phyloP scores from a whole-genome alignment of 2,797 vertebrate species.

The Lindbergichthys nudifrons region DNA sequence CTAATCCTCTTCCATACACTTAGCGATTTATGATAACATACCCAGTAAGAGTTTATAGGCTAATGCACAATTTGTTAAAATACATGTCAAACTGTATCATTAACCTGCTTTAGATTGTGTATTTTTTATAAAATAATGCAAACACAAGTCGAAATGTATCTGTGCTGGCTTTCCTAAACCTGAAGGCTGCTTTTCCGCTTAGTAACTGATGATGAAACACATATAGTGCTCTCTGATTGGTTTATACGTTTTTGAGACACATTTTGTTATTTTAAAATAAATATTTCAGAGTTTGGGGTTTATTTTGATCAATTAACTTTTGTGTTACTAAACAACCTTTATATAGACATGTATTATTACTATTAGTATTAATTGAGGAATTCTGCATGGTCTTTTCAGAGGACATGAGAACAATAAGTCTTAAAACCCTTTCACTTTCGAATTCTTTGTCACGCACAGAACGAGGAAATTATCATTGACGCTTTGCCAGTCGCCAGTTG shows the following conservation, averaged over 20 bases:
- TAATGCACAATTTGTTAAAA: neutral
- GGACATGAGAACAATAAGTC: neutral
- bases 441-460: constrained; percentile 42
- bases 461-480: constrained; percentile 32
- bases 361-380: neutral
- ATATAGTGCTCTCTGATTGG: constrained; percentile 53
- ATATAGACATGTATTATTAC: too few relatives aligned
- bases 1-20: too few relatives aligned
- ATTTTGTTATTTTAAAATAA: neutral
- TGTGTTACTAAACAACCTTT: too few relatives aligned
- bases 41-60: neutral
- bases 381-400: neutral
- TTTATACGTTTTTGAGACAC: fast-evolving
- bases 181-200: constrained; percentile 24
- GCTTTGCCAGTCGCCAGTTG: neutral
- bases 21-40: neutral
- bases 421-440: constrained; percentile 78
- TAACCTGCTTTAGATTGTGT: neutral
- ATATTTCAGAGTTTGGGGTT: neutral
- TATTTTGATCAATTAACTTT: neutral
- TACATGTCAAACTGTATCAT: neutral
- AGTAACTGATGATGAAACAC: constrained; percentile 58
- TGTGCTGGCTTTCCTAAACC: constrained; percentile 20
- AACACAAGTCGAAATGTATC: fast-evolving
- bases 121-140: neutral